A percentile compares a stretch with the other conserved stretches of the same genome.
Evolutionary conservation across 2,113 vertebrate species (phyloP).

Genomic region (Jaculus jaculus): DNA sequence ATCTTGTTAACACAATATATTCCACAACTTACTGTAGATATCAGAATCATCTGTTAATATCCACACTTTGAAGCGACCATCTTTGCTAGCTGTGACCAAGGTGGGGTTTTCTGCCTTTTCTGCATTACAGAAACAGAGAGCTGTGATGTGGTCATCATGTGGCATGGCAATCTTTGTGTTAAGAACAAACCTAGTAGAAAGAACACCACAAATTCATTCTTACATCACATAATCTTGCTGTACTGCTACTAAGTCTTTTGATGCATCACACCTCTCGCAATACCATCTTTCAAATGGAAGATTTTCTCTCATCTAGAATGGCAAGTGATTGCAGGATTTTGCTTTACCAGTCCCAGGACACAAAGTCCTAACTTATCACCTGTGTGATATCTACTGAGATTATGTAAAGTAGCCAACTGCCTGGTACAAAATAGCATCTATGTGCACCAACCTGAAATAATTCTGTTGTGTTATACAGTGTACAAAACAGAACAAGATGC

Average conservation of each 20-base stretch:
- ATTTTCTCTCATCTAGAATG: not conserved
- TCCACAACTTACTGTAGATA: constrained; percentile 82
- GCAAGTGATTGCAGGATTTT: not conserved
- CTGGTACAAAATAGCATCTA: not conserved
- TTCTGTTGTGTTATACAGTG: too few species aligned
- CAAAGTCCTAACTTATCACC: not conserved
- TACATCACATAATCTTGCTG: not conserved
- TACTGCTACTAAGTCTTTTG: not conserved
- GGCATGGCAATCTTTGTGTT: constrained; percentile 93
- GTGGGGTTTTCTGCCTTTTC: constrained; percentile 80
- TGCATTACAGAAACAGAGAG: constrained; percentile 89
- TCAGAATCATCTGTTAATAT: constrained; percentile 85
- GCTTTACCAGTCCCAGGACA: not conserved
- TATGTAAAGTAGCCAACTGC: not conserved
- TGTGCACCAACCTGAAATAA: too few species aligned
- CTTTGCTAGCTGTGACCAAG: constrained; percentile 91
- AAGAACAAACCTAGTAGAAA: constrained; percentile 89
- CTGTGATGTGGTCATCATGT: constrained; percentile 90
- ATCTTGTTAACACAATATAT: not conserved
- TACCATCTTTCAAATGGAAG: not conserved
- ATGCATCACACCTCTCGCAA: not conserved
- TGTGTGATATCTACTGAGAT: not conserved
- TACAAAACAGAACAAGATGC: too few species aligned
- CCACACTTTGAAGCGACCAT: constrained; percentile 97
- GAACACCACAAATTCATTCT: constrained; percentile 55